A percentile compares a stretch with the other conserved stretches of the same genome.
Conservation (phyloP, 2,797 vertebrate genomes). For the Paedocypris micromegethes region DNA sequence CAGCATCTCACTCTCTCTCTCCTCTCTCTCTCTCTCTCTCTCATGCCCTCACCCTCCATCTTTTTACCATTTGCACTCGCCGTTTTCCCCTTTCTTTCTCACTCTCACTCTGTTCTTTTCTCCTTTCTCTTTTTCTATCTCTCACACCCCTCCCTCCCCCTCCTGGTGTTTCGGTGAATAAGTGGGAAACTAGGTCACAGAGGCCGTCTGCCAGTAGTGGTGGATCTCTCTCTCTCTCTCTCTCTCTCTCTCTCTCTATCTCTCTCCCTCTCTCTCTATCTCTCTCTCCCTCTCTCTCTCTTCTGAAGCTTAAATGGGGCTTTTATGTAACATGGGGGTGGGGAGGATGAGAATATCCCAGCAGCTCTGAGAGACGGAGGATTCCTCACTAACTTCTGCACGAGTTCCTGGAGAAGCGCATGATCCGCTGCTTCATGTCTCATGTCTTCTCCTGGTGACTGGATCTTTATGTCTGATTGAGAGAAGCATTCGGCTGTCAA, state of each 20-base stretch:
- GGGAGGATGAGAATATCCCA: conserved; percentile 59
- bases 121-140: conserved; percentile 1
- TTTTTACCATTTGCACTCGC: background rate
- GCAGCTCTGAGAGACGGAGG: conserved; percentile 46
- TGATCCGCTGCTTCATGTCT: conserved; percentile 62
- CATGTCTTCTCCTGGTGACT: too few relatives aligned
- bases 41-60: too few relatives aligned
- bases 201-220: conserved; percentile 48
- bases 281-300: conserved; percentile 26
- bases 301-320: conserved; percentile 55
- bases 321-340: conserved; percentile 68
- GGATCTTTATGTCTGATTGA: too few relatives aligned
- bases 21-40: too few relatives aligned
- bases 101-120: background rate
- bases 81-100: background rate
- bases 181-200: conserved; percentile 72
- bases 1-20: too few relatives aligned
- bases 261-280: too few relatives aligned
- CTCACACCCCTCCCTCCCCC: conserved; percentile 64
- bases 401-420: conserved; percentile 57
- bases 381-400: conserved; percentile 61
- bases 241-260: too few relatives aligned
- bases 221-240: too few relatives aligned
- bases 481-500: too few relatives aligned
- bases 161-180: too few relatives aligned